A percentile compares a stretch with the other conserved stretches of the same genome.
These are phyloP conservation scores for Orius laevigatus DNA, from an alignment of 1,140 invertebrate genomes.

Conservation along the genomic window DNA sequence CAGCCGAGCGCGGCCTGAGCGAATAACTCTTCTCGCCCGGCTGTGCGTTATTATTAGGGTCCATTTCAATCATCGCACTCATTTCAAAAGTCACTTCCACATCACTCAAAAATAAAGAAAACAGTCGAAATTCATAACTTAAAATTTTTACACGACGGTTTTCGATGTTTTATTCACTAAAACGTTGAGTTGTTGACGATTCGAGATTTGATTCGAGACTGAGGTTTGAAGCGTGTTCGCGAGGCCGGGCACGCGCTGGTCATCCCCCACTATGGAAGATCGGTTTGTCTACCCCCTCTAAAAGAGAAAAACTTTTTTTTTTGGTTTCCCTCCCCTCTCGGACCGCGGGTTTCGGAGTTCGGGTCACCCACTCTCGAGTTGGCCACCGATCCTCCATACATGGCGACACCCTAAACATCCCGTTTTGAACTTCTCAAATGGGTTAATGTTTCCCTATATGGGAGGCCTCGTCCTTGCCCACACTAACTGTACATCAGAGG, in stretches of 20 bases:
- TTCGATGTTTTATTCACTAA: too few species aligned
- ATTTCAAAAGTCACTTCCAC: too few species aligned
- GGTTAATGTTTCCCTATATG: slow-evolving; percentile 4
- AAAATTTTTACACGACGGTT: too few species aligned
- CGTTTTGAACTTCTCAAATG: slow-evolving; percentile 8
- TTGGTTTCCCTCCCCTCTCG: background rate
- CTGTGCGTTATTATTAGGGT: slow-evolving; percentile 20
- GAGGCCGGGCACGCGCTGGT: slow-evolving; percentile 7
- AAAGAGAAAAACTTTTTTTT: too few species aligned
- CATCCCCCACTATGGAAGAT: slow-evolving; percentile 4
- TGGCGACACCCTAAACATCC: slow-evolving; percentile 1
- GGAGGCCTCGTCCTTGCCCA: slow-evolving; percentile 4
- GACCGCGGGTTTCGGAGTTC: slow-evolving; percentile 1
- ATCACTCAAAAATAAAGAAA: too few species aligned
- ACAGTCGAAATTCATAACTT: too few species aligned
- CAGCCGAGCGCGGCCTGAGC: slow-evolving; percentile 18
- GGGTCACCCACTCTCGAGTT: background rate
- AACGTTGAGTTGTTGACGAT: too few species aligned
- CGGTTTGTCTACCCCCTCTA: too few species aligned
- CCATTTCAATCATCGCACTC: slow-evolving; percentile 9
- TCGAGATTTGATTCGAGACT: background rate
- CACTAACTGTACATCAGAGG: background rate
- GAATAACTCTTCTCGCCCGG: slow-evolving; percentile 21
- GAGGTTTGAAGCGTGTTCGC: slow-evolving; percentile 5
- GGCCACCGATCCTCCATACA: background rate